Base-by-base conservation (phyloP, 2,888 invertebrate species). In the Fabriciana adippe region DNA sequence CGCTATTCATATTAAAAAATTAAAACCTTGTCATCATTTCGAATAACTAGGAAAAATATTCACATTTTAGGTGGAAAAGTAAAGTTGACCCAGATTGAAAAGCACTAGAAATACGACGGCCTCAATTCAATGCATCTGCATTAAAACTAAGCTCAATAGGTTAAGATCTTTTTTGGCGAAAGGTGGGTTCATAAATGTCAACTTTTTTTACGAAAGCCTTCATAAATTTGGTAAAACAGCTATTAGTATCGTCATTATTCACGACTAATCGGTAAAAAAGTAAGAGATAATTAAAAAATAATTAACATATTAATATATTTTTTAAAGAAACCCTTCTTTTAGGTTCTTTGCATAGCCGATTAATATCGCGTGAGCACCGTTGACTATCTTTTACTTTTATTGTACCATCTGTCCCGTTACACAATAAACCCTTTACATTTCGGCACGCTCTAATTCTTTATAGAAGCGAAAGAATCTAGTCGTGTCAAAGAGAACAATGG, bases 381-480 rank as follows among this genome's bases (percentile, higher is more conserved):
- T 48, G 5, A 18, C 35, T 50, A 45, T 41, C 35, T 41, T 41
- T 11, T 41, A 8, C 26, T 63, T 54, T 47, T 48, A 21, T 63
- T 55, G 11, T 55, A 8, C 47, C 55, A 55, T 35, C 41, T 56
- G 31, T 64, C 56, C 56, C 64, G 64, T 64, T 56, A 50, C 64
- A 48, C 61, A 51, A 53, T 50, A 63, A 55, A 50, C 50, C 50
- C 64, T 64, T 56, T 64, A 56, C 18, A 55, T 35, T 55, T 48
- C 50, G 21, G 60, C 59, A 66, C 48, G 66, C 66, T 66, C 66
- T 66, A 66, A 50, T 66, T 61, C 48, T 60, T 54, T 8, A 66
- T 35, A 48, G 59, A 51, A 13, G 26, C 45, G 53, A 53, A 48
- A 55, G 35, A 51, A 61, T 47, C 66, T 48, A 35, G 35, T 55